Conservation (phyloP, 2,888 invertebrate genomes). For the Calameuta idolon region DNA sequence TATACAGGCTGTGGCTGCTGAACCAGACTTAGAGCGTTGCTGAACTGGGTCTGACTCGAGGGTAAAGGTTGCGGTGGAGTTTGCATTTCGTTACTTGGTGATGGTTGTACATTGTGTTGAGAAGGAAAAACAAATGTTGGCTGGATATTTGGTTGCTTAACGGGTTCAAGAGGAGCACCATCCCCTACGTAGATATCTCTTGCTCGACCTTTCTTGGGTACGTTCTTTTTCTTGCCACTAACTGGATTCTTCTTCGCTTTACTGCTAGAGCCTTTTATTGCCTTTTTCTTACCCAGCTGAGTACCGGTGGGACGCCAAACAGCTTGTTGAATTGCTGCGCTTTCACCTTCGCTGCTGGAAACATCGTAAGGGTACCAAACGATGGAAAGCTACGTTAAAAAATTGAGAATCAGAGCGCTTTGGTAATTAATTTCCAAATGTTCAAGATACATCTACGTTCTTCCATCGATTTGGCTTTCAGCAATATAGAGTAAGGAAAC, state of each 20-base stretch:
- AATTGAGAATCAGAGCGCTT: constrained; percentile 17
- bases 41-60: constrained; percentile 37
- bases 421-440: constrained; percentile 16
- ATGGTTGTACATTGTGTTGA: constrained; percentile 27
- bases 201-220: constrained; percentile 40
- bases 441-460: constrained; percentile 7
- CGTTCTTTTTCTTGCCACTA: constrained; percentile 43
- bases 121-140: constrained; percentile 33
- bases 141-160: constrained; percentile 36
- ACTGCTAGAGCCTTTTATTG: constrained; percentile 38
- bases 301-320: constrained; percentile 65
- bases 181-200: constrained; percentile 39
- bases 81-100: constrained; percentile 38
- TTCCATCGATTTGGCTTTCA: neutral
- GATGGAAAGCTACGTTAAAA: constrained; percentile 24
- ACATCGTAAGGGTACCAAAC: constrained; percentile 22
- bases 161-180: constrained; percentile 32
- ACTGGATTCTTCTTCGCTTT: constrained; percentile 32
- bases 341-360: constrained; percentile 45
- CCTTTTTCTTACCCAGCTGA: constrained; percentile 60
- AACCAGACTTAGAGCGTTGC: constrained; percentile 43
- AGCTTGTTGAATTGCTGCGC: constrained; percentile 58
- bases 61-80: constrained; percentile 19
- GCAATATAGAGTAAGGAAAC: neutral
- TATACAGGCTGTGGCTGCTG: constrained; percentile 53